Base-by-base conservation (phyloP, 1,140 invertebrate genomes). In the Rhopalosiphum padi region DNA sequence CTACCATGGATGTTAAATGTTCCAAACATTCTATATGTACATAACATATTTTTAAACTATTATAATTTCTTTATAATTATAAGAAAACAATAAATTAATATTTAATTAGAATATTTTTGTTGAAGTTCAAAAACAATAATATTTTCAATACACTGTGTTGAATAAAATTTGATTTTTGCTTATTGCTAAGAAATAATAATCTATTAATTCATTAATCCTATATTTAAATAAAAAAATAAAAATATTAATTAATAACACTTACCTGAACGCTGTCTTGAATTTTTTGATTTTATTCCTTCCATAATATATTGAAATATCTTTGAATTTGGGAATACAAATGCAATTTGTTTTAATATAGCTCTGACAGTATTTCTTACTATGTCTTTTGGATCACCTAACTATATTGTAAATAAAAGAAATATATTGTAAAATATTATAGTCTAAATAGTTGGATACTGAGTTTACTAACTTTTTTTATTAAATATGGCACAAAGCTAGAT, bases 341-440 rank as follows among this genome's bases (percentile, higher is more conserved):
- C 97, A 15, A 99, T 97, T 95, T 97, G 97, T 94, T 97, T 97
- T 94, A 99, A 97, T 37, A 99, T 96, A 30, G 97, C 96, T 94
- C 98, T 97, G 1, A 99, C 98, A 46, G 97, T 97, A 95, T 98
- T 97, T 43, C 99, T 96, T 3, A 99, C 98, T 53, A 98, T 97
- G 95, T 99, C 99, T 96, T 99, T 99, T 0, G 98, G 97, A 96
- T 99, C 99, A 77, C 99, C 99, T 94, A 98, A 97, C 98, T 98
- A 94, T 94, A 94, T 95, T 94, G 91, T 91, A 93, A 94, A 85
- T 82, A 93, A 82, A 91, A 53, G 48, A 23, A 94, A 68, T 68
- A 68, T n/a, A 68, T 68, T 68, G 4, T 68, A n/a, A 68, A n/a
- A n/a, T n/a, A 68, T 18, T n/a, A 68, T n/a, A n/a, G 15, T n/a